A percentile compares a stretch with the other conserved stretches of the same genome.
These are phyloP conservation scores for Hyles lineata DNA, from an alignment of 2,888 invertebrate species.

Conservation along the genomic window DNA sequence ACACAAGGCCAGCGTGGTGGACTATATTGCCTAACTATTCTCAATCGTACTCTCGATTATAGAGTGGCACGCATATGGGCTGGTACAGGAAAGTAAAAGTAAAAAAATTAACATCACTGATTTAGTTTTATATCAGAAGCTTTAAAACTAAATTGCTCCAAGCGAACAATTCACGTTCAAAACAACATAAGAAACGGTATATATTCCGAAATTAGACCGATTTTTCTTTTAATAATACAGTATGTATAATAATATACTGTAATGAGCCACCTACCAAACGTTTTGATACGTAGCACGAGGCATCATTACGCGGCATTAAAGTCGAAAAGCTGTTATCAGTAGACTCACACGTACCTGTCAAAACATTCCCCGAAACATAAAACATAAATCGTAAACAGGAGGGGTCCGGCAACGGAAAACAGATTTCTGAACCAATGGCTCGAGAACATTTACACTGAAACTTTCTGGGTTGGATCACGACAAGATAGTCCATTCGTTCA, in stretches of 20 bases:
- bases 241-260: not conserved
- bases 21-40: too few relatives aligned
- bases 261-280: conserved; percentile 6
- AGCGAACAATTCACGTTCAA: not conserved
- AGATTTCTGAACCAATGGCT: conserved; percentile 77
- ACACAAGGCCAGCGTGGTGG: too few relatives aligned
- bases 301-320: conserved; percentile 7
- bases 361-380: conserved; percentile 14
- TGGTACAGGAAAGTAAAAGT: too few relatives aligned
- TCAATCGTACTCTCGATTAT: too few relatives aligned
- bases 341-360: conserved; percentile 14
- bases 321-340: not conserved
- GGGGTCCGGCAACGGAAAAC: conserved; percentile 64
- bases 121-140: too few relatives aligned
- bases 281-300: not conserved
- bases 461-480: conserved; percentile 66
- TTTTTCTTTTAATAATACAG: not conserved
- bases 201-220: not conserved
- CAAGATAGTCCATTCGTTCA: conserved; percentile 62
- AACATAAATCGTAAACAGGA: conserved; percentile 41
- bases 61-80: too few relatives aligned
- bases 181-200: not conserved
- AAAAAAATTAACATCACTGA: too few relatives aligned
- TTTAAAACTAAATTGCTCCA: too few relatives aligned
- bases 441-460: conserved; percentile 67